Conservation (phyloP, 1,140 invertebrate genomes). For the Heliconius nattereri region DNA sequence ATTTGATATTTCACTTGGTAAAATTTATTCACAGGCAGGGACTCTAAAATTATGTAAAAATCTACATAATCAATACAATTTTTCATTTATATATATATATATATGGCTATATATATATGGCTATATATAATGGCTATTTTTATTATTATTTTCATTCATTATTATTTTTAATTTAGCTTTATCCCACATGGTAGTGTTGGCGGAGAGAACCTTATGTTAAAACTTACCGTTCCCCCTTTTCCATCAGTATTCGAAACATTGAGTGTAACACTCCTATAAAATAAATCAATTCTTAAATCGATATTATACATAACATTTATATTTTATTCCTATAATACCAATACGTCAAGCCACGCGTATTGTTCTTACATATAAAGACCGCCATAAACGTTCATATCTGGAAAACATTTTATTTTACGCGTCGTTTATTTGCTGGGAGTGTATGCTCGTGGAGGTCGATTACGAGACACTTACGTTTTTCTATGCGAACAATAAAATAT, state of each 20-base stretch:
- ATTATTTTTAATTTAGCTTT: too few relatives aligned
- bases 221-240: too few relatives aligned
- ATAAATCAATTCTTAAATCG: neutral
- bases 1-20: neutral
- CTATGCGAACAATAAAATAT: neutral
- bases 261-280: too few relatives aligned
- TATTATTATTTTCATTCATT: too few relatives aligned
- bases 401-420: conserved; percentile 10
- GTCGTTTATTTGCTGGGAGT: conserved; percentile 4
- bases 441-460: conserved; percentile 1
- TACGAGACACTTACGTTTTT: conserved; percentile 5
- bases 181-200: too few relatives aligned
- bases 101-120: too few relatives aligned
- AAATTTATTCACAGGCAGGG: neutral
- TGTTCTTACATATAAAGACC: conserved; percentile 5
- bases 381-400: neutral
- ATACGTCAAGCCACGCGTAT: conserved; percentile 1
- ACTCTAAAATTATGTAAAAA: neutral
- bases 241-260: too few relatives aligned
- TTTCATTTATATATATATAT: too few relatives aligned
- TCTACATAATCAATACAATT: neutral
- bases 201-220: too few relatives aligned
- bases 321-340: neutral
- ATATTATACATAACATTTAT: neutral
- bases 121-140: too few relatives aligned